These are phyloP conservation scores for Orbicella faveolata DNA, from an alignment of 64 coral and sea anemone species.

Conservation along the genomic window DNA sequence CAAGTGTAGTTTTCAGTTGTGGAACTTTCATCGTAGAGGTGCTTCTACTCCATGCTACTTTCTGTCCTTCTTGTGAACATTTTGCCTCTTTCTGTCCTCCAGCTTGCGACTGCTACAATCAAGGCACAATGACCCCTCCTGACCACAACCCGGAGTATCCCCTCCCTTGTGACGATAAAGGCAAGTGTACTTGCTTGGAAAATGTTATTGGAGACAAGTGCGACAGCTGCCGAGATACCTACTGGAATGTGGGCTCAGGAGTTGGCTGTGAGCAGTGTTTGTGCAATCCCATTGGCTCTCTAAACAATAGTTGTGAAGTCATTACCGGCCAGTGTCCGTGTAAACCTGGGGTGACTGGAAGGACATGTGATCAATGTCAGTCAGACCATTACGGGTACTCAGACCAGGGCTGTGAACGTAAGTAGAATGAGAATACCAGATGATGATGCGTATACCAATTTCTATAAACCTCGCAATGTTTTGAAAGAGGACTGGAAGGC, in stretches of 20 bases:
- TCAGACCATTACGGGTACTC: constrained; percentile 82
- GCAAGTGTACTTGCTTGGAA: constrained; percentile 64
- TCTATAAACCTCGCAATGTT: no score
- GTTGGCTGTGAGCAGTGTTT: constrained; percentile 85
- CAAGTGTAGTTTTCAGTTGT: no score
- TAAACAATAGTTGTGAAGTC: constrained; percentile 86
- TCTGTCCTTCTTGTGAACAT: not conserved
- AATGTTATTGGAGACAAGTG: constrained; percentile 89
- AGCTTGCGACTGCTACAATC: constrained; percentile 84
- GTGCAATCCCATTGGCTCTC: constrained; percentile 67
- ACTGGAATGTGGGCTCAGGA: constrained; percentile 95
- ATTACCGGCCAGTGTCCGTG: constrained; percentile 87
- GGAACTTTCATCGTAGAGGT: not conserved
- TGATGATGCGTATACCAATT: no score
- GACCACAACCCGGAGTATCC: constrained; percentile 65
- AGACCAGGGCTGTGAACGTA: constrained; percentile 76
- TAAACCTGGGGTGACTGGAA: constrained; percentile 85
- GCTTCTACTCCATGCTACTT: not conserved
- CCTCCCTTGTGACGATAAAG: constrained; percentile 73
- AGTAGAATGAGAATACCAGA: not conserved
- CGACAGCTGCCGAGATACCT: constrained; percentile 71
- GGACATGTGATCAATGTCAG: constrained; percentile 81
- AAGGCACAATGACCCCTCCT: constrained; percentile 65
- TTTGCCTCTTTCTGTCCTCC: not conserved
- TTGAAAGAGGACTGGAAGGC: no score